Percentiles rank a stretch among this genome's conserved stretches.
Evolutionary conservation across 2,888 invertebrate genomes (phyloP).

Genomic region (Dolichomitus sp.): DNA sequence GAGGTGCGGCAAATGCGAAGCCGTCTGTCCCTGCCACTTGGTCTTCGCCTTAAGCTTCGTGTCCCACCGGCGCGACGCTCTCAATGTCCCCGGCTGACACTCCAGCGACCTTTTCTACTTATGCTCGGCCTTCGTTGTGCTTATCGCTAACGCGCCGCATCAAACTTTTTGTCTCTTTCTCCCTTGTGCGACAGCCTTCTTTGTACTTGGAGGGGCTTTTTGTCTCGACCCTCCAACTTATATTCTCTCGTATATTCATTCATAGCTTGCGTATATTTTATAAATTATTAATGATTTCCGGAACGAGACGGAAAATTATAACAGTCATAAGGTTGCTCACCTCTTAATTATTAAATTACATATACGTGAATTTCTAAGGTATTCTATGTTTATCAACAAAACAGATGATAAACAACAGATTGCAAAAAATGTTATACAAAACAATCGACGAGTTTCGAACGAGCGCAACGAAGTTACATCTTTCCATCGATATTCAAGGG

Average conservation of each 20-base stretch:
- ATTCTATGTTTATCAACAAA: too few species aligned
- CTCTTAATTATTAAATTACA: not conserved
- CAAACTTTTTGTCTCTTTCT: not conserved
- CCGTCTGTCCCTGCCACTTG: slow-evolving; percentile 7
- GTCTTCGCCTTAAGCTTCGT: not conserved
- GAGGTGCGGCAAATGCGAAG: slow-evolving; percentile 21
- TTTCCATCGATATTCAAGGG: slow-evolving; percentile 91
- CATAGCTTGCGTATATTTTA: not conserved
- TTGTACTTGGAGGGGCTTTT: not conserved
- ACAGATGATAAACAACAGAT: not conserved
- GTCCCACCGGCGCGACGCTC: slow-evolving; percentile 3
- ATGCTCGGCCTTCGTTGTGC: slow-evolving; percentile 7
- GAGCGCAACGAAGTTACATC: slow-evolving; percentile 88
- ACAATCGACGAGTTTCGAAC: slow-evolving; percentile 87
- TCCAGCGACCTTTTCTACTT: slow-evolving; percentile 36
- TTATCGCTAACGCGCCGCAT: not conserved
- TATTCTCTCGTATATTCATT: not conserved
- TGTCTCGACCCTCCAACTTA: not conserved
- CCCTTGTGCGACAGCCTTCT: not conserved
- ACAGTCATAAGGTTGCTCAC: not conserved
- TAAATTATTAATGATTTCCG: slow-evolving; percentile 10
- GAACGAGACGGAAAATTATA: not conserved
- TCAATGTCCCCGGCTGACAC: slow-evolving; percentile 26
- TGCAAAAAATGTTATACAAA: slow-evolving; percentile 70
- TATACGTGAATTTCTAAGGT: not conserved